phyloP scores from a whole-genome alignment of 2,113 vertebrate species.

The Clarias magur region DNA sequence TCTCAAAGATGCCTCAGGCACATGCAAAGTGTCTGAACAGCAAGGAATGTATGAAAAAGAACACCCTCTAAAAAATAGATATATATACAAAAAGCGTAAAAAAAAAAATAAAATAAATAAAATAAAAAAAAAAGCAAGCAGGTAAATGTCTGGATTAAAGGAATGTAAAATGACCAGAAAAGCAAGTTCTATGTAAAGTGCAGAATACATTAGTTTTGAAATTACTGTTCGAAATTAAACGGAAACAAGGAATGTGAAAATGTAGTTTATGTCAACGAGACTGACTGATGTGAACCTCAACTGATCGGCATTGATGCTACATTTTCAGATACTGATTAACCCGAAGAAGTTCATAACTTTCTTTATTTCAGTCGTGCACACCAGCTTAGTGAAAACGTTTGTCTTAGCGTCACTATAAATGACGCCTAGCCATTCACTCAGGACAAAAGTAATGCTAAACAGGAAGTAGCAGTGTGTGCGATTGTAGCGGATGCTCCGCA shows the following conservation, averaged over 20 bases:
- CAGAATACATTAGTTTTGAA: neutral
- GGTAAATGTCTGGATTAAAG: neutral
- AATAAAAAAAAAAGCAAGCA: neutral
- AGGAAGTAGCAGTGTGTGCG: neutral
- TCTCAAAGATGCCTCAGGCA: neutral
- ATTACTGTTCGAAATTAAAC: too few species aligned
- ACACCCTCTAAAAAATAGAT: neutral
- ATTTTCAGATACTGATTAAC: neutral
- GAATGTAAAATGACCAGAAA: slow-evolving; percentile 16
- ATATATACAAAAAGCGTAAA: neutral
- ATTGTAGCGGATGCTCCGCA: neutral
- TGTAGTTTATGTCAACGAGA: neutral
- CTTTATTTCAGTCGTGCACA: neutral
- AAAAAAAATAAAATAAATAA: neutral
- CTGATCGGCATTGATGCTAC: neutral
- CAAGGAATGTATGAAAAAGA: neutral
- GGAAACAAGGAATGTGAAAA: too few species aligned
- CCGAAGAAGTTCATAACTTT: neutral
- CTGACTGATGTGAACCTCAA: neutral
- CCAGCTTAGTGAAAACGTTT: neutral
- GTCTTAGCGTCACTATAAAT: neutral
- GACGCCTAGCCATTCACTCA: too few species aligned
- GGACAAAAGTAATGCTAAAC: neutral
- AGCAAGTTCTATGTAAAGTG: slow-evolving; percentile 46
- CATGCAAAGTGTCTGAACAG: neutral